These are phyloP conservation scores for Corella eumyota DNA, from an alignment of 23 tunicate genomes.

Conservation along the genomic window DNA sequence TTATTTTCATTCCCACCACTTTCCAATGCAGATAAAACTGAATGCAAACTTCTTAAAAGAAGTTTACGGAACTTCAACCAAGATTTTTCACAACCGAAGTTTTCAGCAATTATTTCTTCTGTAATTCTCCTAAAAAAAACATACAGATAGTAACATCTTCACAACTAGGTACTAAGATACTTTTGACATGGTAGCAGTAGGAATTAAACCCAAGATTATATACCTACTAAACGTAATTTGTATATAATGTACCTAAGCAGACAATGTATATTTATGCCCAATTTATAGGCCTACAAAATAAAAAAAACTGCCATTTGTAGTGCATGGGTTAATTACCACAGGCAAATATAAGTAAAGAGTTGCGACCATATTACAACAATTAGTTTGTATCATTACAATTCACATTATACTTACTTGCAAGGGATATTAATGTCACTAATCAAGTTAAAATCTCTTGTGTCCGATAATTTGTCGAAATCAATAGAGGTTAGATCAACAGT, in stretches of 20 bases:
- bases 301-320: too few species aligned
- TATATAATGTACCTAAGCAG: too few species aligned
- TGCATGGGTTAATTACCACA: too few species aligned
- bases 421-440: constrained; percentile 24
- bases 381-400: background rate
- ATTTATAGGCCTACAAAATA: too few species aligned
- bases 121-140: constrained; percentile 25
- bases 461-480: constrained; percentile 34
- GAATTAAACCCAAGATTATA: background rate
- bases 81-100: constrained; percentile 31
- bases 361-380: background rate
- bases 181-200: background rate
- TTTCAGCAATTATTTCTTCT: constrained; percentile 6
- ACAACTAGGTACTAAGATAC: background rate
- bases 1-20: too few species aligned
- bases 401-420: constrained; percentile 9
- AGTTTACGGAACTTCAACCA: constrained; percentile 68
- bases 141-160: background rate
- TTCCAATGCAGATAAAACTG: too few species aligned
- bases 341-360: too few species aligned
- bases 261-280: too few species aligned
- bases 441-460: constrained; percentile 57
- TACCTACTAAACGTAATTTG: too few species aligned
- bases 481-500: constrained; percentile 9
- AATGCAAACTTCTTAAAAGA: constrained; percentile 17